Evolutionary conservation across 2,797 vertebrate species (phyloP).

Genomic region (Aphelocoma californica): DNA sequence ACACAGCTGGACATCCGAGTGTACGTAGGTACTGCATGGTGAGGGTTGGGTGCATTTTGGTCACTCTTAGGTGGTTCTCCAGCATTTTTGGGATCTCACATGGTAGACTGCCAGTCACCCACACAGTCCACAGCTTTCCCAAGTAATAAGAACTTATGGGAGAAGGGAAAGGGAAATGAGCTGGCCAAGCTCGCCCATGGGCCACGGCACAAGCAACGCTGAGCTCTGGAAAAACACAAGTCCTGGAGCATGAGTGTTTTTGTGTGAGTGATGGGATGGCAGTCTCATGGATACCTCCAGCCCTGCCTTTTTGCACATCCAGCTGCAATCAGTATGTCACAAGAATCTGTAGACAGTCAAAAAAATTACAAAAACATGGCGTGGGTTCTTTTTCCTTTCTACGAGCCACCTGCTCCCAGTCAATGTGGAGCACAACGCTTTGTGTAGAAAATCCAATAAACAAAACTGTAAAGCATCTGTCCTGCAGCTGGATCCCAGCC

Average conservation of each 20-base stretch:
- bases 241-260: background rate
- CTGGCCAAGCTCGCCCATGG: accelerated
- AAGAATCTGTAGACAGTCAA: background rate
- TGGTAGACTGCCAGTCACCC: background rate
- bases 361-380: background rate
- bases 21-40: accelerated
- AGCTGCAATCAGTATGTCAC: slow-evolving; percentile 16
- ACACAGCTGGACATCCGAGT: accelerated
- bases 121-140: background rate
- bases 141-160: background rate
- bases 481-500: slow-evolving; percentile 55
- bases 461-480: slow-evolving; percentile 51
- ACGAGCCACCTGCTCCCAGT: slow-evolving; percentile 20
- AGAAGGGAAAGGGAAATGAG: background rate
- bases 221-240: background rate
- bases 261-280: background rate
- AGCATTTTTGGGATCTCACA: background rate
- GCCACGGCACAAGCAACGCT: accelerated
- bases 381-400: background rate
- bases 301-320: background rate
- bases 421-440: background rate
- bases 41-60: background rate
- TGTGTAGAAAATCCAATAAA: slow-evolving; percentile 39
- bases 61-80: background rate
- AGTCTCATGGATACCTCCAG: background rate